phyloP scores from a whole-genome alignment of 2,888 invertebrate genomes.

The Phalera bucephala region DNA sequence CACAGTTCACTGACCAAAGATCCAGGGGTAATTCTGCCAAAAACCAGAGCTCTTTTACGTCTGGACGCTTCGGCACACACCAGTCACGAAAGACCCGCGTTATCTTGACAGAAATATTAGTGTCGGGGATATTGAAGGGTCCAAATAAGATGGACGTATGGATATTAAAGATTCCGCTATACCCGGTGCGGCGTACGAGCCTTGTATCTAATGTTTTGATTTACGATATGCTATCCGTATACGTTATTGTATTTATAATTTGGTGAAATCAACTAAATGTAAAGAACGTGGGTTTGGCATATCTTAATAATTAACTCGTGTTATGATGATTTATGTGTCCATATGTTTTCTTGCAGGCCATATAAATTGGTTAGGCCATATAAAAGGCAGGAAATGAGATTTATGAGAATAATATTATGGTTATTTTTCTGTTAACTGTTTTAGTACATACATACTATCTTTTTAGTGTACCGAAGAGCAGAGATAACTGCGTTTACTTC shows the following conservation, averaged over 20 bases:
- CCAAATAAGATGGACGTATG: constrained; percentile 46
- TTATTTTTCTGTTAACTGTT: too few relatives aligned
- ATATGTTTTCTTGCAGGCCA: too few relatives aligned
- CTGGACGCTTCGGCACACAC: constrained; percentile 42
- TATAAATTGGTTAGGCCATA: too few relatives aligned
- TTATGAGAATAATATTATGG: too few relatives aligned
- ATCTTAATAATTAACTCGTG: too few relatives aligned
- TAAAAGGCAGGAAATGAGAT: too few relatives aligned
- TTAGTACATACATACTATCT: too few relatives aligned
- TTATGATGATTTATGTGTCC: too few relatives aligned
- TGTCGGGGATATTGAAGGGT: constrained; percentile 42
- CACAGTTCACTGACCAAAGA: constrained; percentile 35
- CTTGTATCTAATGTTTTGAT: constrained; percentile 53
- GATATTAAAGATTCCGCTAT: constrained; percentile 47
- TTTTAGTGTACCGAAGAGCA: too few relatives aligned
- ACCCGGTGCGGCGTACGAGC: constrained; percentile 42
- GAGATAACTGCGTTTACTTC: too few relatives aligned
- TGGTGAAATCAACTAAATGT: neutral
- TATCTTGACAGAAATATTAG: constrained; percentile 41
- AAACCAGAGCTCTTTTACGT: constrained; percentile 44
- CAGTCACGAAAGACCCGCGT: constrained; percentile 50
- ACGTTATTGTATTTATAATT: constrained; percentile 30
- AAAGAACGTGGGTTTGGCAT: too few relatives aligned
- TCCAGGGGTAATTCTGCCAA: constrained; percentile 26
- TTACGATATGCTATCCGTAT: constrained; percentile 49